Evolutionary conservation across 2,113 vertebrate species (phyloP), one percentile per base, ranked within the genome.

Genomic region (Rostratula benghalensis): DNA sequence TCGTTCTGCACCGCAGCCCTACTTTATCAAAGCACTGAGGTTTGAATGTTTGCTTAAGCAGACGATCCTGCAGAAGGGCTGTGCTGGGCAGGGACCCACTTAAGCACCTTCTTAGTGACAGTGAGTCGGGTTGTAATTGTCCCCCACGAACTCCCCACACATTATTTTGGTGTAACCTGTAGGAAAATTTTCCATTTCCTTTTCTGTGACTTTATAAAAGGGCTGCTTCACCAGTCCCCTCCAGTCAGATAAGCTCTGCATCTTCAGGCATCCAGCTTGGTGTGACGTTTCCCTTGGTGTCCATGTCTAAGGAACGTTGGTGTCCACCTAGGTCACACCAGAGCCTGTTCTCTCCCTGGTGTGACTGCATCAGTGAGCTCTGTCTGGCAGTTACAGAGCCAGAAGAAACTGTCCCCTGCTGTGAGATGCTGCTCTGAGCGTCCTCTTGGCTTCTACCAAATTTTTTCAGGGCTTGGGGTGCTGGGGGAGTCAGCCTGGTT

Each of bases 121-220:
- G 2, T 8, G 11, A 45, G 9, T 51, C 19, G 4, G 13, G n/a
- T 41, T 64, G 2, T 45, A 35, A 31, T 63, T 65, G 74, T 33
- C 64, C 59, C 22, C 11, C 8, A 1, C 0, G 1, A 31, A 5
- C 31, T 61, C 28, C 60, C n/a, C 35, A 6, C 59, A 27, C 2
- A 1, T 22, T 17, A 28, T 27, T 35, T 50, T 68, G 11, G 11
- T 46, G 48, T 33, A 23, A 73, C 28, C 21, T 28, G 0, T 4
- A 5, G 27, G 45, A 41, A 53, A 41, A 17, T 7, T 7, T 69
- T 56, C 28, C 9, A 0, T 78, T 78, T 33, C 35, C 28, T 9
- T 57, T 37, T 50, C 56, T 69, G 23, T 35, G 60, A 10, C 31
- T 60, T 30, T 23, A 1, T 3, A 14, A 35, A 51, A 17, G 16